Conservation (phyloP, 1,140 invertebrate species). For the Oscheius sp. region DNA sequence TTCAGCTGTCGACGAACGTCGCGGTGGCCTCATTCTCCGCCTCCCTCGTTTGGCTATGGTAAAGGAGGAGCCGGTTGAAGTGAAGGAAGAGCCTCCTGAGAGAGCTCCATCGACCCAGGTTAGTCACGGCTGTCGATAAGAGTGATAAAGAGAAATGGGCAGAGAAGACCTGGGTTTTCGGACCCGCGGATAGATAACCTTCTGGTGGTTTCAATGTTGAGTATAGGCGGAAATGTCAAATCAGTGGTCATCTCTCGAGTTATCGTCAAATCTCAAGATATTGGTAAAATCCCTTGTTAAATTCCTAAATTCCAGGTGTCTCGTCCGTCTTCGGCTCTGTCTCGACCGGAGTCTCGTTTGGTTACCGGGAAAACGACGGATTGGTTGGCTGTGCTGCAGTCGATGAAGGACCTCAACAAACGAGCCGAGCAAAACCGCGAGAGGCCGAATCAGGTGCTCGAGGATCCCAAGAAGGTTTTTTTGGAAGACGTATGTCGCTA, state of each 20-base stretch:
- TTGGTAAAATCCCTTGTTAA: background rate
- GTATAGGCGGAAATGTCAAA: background rate
- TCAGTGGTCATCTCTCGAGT: background rate
- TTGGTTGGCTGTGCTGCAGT: slow-evolving; percentile 20
- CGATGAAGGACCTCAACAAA: slow-evolving; percentile 25
- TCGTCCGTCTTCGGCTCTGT: background rate
- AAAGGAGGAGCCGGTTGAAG: background rate
- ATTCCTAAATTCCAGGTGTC: background rate
- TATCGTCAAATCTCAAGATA: background rate
- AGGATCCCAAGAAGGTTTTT: slow-evolving; percentile 19
- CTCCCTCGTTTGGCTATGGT: background rate
- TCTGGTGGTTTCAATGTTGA: too few relatives aligned
- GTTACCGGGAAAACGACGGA: background rate
- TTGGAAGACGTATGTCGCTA: background rate
- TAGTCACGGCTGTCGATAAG: too few relatives aligned
- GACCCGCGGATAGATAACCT: too few relatives aligned
- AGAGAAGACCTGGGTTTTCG: too few relatives aligned
- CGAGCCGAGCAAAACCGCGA: background rate
- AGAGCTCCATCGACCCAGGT: too few relatives aligned
- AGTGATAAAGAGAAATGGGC: too few relatives aligned
- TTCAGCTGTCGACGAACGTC: slow-evolving; percentile 5
- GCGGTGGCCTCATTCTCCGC: slow-evolving; percentile 1
- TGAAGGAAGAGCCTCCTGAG: background rate
- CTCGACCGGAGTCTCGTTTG: background rate
- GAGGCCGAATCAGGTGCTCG: background rate